Evolutionary conservation across 2,797 vertebrate genomes (phyloP), one percentile per base, ranked within the genome.

Genomic region (Anguilla obscura): DNA sequence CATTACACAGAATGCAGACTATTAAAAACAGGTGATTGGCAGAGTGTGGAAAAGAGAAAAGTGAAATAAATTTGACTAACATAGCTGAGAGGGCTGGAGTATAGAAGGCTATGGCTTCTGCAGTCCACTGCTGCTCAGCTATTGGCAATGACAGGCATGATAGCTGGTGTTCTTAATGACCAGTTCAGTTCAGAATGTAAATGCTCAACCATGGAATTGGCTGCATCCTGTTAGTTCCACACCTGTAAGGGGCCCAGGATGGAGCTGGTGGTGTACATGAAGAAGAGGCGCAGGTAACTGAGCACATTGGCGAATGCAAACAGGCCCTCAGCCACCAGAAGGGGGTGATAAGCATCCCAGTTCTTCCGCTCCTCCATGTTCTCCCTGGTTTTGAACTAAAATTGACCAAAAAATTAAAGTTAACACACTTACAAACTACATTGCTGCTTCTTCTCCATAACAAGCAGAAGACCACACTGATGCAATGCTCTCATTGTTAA

Each of bases 191-290:
- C 63, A 66, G 24, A 66, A 66, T 33, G 21, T 79, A 79, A 52
- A 10, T 66, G 60, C 76, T 50, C 63, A 79, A 63, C 63, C 40
- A 79, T 84, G 86, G 89, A n/a, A 45, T 76, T n/a, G 45, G 36
- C 16, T 21, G 86, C 63, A 10, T 79, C 14, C 74, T 45, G 63
- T 40, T 24, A 33, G 24, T 33, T 33, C 3, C 63, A 80, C 93
- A 99, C 98, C 98, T 98, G 98, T 50, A 99, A 95, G 0, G 98
- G 98, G 48, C 98, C 98, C 92, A 99, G 94, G 92, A 98, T 97
- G 90, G 98, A 99, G 95, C 98, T 99, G 92, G 98, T 99, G 90
- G 98, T 99, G 95, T 99, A 99, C 98, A 99, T 99, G 93, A 99
- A 99, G 95, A 99, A 99, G 85, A 99, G 98, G 18, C 98, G 97